phyloP scores from a whole-genome alignment of 2,797 vertebrate species.

The Apodemus agrarius region DNA sequence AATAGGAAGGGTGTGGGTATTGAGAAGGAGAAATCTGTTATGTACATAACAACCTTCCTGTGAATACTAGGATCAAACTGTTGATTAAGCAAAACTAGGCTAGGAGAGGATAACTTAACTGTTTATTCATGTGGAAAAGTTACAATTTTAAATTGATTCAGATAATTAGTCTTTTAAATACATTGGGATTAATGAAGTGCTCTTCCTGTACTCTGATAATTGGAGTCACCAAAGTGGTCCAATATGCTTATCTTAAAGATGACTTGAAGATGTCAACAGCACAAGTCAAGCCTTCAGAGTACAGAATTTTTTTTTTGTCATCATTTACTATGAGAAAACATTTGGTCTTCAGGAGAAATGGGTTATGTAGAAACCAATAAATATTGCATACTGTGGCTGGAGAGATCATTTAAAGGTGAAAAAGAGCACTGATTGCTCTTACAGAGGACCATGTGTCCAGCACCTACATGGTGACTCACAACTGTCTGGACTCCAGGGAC shows the following conservation, averaged over 20 bases:
- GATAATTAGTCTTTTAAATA: not conserved
- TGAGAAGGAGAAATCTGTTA: not conserved
- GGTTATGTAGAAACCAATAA: not conserved
- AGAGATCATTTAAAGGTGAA: not conserved
- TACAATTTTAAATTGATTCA: not conserved
- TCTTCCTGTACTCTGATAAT: not conserved
- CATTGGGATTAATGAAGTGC: not conserved
- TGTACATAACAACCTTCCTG: not conserved
- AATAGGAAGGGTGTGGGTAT: not conserved
- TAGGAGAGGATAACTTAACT: not conserved
- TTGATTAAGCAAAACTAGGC: not conserved
- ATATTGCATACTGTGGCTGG: not conserved
- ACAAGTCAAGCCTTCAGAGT: not conserved
- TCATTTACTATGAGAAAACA: not conserved
- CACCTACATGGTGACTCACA: not conserved
- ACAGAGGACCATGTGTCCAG: not conserved
- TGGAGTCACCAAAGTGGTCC: not conserved
- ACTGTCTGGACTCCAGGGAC: not conserved
- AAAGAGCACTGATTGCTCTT: not conserved
- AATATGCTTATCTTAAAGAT: not conserved
- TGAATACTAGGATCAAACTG: not conserved
- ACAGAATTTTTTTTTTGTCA: not conserved
- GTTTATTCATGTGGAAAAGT: not conserved
- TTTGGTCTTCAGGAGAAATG: constrained; percentile 6
- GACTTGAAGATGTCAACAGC: not conserved